A percentile compares a stretch with the other conserved stretches of the same genome.
These are phyloP conservation scores for Pterocles orientalis DNA, from an alignment of 2,113 vertebrate genomes.

Conservation along the genomic window DNA sequence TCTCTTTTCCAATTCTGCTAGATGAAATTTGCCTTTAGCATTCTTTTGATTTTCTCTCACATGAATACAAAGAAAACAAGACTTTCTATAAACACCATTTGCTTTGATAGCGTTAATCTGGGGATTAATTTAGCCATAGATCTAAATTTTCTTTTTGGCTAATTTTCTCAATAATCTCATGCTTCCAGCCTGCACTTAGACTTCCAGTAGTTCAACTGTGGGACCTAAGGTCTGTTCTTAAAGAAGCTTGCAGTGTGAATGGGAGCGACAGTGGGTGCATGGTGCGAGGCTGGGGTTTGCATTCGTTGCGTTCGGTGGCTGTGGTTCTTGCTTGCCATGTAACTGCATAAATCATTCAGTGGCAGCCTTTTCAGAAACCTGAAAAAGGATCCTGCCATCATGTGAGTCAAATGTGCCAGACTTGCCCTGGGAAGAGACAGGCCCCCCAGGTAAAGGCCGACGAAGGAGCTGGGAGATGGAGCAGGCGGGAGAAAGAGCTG, in stretches of 20 bases:
- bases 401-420: not conserved
- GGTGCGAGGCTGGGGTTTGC: not conserved
- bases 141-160: conserved; percentile 50
- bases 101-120: conserved; percentile 47
- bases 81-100: conserved; percentile 51
- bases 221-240: not conserved
- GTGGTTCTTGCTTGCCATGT: not conserved
- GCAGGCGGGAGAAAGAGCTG: fast-evolving
- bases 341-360: not conserved
- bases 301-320: fast-evolving
- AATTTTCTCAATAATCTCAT: conserved; percentile 17
- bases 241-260: not conserved
- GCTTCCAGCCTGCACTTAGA: not conserved
- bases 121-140: conserved; percentile 54
- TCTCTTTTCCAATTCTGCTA: conserved; percentile 51
- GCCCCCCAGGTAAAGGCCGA: not conserved
- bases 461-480: not conserved
- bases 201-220: not conserved
- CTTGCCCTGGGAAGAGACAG: not conserved
- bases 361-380: not conserved
- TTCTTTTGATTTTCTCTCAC: conserved; percentile 37
- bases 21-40: conserved; percentile 51
- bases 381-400: not conserved
- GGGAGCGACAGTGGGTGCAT: fast-evolving
- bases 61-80: conserved; percentile 44